Conservation (phyloP, 64 coral and sea anemone species). For the Montipora capricornis region DNA sequence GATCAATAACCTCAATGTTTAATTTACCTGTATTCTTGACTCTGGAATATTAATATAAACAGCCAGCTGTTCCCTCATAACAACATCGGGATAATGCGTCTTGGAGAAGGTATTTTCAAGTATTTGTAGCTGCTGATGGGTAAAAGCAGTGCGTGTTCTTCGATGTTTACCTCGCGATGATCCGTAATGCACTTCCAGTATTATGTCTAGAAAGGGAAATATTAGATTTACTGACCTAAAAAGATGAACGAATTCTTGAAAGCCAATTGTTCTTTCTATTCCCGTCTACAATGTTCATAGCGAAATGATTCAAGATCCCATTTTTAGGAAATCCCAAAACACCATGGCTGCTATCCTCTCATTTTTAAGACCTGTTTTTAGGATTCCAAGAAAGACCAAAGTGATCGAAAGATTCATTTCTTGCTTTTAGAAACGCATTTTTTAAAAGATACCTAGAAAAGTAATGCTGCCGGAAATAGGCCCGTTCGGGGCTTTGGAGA, state of each 20-base stretch:
- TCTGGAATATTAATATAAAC: slow-evolving; percentile 86
- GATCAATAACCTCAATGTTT: background rate
- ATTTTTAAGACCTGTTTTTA: too few relatives aligned
- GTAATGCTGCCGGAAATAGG: too few relatives aligned
- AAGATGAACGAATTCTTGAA: background rate
- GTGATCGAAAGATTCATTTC: too few relatives aligned
- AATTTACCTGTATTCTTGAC: slow-evolving; percentile 81
- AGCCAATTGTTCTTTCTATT: background rate
- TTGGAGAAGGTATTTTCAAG: slow-evolving; percentile 84
- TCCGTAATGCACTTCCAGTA: slow-evolving; percentile 88
- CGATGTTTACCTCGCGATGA: slow-evolving; percentile 85
- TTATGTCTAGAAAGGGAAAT: slow-evolving; percentile 77
- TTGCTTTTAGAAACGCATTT: too few relatives aligned
- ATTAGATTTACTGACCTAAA: background rate
- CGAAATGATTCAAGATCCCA: too few relatives aligned
- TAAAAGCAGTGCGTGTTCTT: slow-evolving; percentile 87
- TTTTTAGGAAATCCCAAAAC: too few relatives aligned
- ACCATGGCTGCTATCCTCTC: too few relatives aligned
- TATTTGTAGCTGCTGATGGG: slow-evolving; percentile 88
- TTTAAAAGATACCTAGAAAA: too few relatives aligned
- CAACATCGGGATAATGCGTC: slow-evolving; percentile 93
- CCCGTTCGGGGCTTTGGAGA: too few relatives aligned
- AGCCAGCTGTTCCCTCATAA: slow-evolving; percentile 88
- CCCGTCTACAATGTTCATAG: too few relatives aligned
- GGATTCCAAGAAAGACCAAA: too few relatives aligned